Evolutionary conservation across 2,888 invertebrate species (phyloP).

Genomic region (Sussaba pulchella): DNA sequence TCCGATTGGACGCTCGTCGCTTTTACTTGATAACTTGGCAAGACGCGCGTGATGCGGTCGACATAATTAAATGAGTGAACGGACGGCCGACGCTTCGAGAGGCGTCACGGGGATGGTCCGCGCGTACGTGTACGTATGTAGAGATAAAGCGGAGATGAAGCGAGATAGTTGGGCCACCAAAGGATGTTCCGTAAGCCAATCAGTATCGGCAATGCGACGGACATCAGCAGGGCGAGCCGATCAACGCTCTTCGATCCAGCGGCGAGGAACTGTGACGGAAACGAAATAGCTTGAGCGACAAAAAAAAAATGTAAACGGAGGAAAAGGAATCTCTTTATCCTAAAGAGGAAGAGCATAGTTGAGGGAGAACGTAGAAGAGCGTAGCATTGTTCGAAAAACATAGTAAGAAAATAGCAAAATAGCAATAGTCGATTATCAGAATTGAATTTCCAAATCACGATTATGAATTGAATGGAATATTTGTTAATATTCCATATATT

Average conservation of each 20-base stretch:
- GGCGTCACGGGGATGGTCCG: slow-evolving; percentile 43
- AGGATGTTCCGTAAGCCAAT: slow-evolving; percentile 70
- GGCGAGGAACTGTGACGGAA: slow-evolving; percentile 47
- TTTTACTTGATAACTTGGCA: slow-evolving; percentile 72
- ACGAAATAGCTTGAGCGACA: slow-evolving; percentile 65
- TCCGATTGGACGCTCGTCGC: slow-evolving; percentile 70
- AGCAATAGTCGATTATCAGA: too few relatives aligned
- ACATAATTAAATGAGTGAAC: slow-evolving; percentile 63
- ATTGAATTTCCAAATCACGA: too few relatives aligned
- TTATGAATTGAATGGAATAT: too few relatives aligned
- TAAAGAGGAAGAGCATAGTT: too few relatives aligned
- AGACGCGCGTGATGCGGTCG: slow-evolving; percentile 67
- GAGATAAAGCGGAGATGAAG: slow-evolving; percentile 16
- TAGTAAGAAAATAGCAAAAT: too few relatives aligned
- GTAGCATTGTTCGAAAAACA: too few relatives aligned
- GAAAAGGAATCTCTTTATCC: too few relatives aligned
- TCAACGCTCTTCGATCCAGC: slow-evolving; percentile 53
- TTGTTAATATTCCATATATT: too few relatives aligned
- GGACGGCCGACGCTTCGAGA: slow-evolving; percentile 52
- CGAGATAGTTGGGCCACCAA: slow-evolving; percentile 18
- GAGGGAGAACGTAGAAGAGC: too few relatives aligned
- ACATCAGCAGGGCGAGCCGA: slow-evolving; percentile 62
- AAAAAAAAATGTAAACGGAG: slow-evolving; percentile 34
- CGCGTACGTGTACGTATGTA: slow-evolving; percentile 5
- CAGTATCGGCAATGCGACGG: slow-evolving; percentile 67